Evolutionary conservation across 2,888 invertebrate genomes (phyloP), one percentile per base, ranked within the genome.

Genomic region (Parnassius glacialis): DNA sequence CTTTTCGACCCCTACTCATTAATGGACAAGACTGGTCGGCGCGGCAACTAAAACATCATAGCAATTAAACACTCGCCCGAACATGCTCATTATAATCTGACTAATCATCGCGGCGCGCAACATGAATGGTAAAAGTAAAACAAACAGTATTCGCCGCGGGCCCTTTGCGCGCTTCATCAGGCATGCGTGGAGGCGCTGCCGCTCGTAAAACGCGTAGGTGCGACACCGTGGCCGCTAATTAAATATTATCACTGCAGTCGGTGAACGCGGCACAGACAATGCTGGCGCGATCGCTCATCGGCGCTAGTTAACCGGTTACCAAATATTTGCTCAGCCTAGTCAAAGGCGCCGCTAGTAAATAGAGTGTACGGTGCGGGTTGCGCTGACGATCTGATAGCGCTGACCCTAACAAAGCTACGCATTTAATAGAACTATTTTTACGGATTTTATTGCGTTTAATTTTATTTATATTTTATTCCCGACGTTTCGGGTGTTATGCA

Each of bases 241-340:
- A 90, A 89, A 90, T 89, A 90, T 90, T 89, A 89, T 87, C 87
- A 87, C 81, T 76, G 74, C 79, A 80, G 81, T 81, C 85, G 83
- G 83, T 78, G 76, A 75, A 25, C 45, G 75, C 48, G 48, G 48
- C 76, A 80, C 82, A 87, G 84, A 89, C 89, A 90, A 90, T 87
- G 74, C 80, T 86, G 74, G 81, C 77, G 81, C 77, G 81, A 83
- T 83, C 83, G 80, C 78, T 85, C 84, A 87, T 86, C 84, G 83
- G 84, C 81, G 83, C 83, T 85, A 85, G 85, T 85, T 87, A 85
- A 86, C 86, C 75, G 80, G 83, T 85, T 81, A 76, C 83, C 85
- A 90, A 90, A 90, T 87, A 90, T 90, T 90, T 86, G 83, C 78
- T 78, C 66, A 67, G 73, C 69, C 75, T 82, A 84, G 83, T 84